phyloP scores from a whole-genome alignment of 2,113 vertebrate species.

The Chionodraco myersi region DNA sequence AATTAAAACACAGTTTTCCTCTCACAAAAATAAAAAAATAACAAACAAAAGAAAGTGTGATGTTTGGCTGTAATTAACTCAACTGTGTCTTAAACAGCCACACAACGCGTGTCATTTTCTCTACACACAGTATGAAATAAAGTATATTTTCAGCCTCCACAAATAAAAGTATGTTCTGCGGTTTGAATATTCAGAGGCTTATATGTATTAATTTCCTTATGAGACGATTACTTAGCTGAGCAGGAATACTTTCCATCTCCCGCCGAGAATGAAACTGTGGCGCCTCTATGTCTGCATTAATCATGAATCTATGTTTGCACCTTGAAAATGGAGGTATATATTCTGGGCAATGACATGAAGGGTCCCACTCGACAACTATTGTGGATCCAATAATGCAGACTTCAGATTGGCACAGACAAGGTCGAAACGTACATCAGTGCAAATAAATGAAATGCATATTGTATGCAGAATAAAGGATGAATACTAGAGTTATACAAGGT shows the following conservation, averaged over 20 bases:
- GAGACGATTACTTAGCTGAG: constrained; percentile 42
- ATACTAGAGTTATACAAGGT: background rate
- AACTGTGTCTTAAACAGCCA: background rate
- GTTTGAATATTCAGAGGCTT: constrained; percentile 52
- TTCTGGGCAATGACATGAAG: constrained; percentile 20
- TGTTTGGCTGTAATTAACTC: background rate
- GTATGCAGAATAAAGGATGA: background rate
- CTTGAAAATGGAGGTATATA: constrained; percentile 31
- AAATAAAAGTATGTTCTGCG: background rate
- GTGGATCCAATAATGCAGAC: background rate
- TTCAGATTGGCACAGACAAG: background rate
- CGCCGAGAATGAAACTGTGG: constrained; percentile 13
- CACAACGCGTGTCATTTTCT: background rate
- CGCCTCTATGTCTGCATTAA: background rate
- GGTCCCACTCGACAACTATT: background rate
- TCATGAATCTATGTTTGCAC: constrained; percentile 8
- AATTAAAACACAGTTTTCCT: background rate
- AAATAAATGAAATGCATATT: background rate
- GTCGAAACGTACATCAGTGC: background rate
- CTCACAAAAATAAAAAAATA: background rate
- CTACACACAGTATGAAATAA: background rate
- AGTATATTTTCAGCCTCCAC: constrained; percentile 2
- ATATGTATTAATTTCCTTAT: constrained; percentile 60
- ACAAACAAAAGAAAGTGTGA: too few species aligned
- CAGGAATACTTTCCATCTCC: background rate